phyloP scores from a whole-genome alignment of 1,140 invertebrate species.

The Neotoxoptera formosana region DNA sequence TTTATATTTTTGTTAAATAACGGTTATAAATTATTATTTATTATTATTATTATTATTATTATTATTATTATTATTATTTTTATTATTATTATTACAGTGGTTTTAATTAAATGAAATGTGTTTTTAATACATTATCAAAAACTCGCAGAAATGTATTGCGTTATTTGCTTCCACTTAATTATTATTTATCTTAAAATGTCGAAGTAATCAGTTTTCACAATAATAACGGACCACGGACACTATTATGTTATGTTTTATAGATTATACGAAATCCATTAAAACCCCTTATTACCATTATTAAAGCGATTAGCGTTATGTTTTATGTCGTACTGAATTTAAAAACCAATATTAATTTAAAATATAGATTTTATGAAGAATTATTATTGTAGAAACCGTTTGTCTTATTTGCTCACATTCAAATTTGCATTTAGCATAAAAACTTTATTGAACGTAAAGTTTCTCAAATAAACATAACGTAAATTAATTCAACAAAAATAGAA shows the following conservation, averaged over 20 bases:
- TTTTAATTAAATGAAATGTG: neutral
- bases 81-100: neutral
- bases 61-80: too few species aligned
- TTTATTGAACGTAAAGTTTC: neutral
- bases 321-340: neutral
- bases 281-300: neutral
- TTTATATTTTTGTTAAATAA: too few species aligned
- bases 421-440: neutral
- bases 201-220: neutral
- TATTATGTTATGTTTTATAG: neutral
- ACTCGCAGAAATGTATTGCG: neutral
- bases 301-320: neutral
- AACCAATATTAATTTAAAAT: neutral
- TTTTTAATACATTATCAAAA: constrained; percentile 10
- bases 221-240: neutral
- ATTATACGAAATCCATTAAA: neutral
- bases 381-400: neutral
- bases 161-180: neutral
- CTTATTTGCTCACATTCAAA: neutral
- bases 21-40: constrained; percentile 12
- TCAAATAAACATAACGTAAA: neutral
- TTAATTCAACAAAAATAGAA: neutral
- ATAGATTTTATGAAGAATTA: neutral
- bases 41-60: constrained; percentile 21
- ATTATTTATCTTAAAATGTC: constrained; percentile 5